Percentiles rank a stretch among this genome's conserved stretches.
These are phyloP conservation scores for Campylomormyrus tamandua DNA, from an alignment of 2,113 vertebrate genomes.

Conservation along the genomic window DNA sequence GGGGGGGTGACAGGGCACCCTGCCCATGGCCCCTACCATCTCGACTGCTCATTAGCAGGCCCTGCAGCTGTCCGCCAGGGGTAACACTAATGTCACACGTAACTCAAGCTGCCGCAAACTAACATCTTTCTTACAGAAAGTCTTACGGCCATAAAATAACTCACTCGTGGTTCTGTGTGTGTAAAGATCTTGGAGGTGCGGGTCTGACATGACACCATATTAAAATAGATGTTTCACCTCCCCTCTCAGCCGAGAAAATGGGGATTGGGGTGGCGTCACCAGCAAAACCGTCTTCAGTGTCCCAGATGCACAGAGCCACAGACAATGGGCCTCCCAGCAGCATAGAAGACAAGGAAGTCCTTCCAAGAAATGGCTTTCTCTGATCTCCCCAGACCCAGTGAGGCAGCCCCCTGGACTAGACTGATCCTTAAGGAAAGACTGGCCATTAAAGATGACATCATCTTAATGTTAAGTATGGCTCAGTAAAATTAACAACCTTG, in stretches of 20 bases:
- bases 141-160: neutral
- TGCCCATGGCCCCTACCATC: neutral
- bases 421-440: neutral
- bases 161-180: neutral
- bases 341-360: neutral
- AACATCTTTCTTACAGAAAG: neutral
- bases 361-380: neutral
- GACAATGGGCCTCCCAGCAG: neutral
- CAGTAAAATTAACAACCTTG: neutral
- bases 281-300: neutral
- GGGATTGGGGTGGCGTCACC: neutral
- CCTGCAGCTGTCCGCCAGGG: constrained; percentile 10
- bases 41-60: constrained; percentile 14
- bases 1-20: neutral
- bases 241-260: neutral
- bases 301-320: neutral
- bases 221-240: neutral
- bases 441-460: neutral
- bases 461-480: neutral
- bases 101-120: neutral
- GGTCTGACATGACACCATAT: neutral
- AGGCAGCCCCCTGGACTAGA: neutral
- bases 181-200: neutral
- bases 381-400: neutral
- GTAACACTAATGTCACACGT: neutral